phyloP scores from a whole-genome alignment of 2,113 vertebrate species.

The Boulengeromyrus knoepffleri region DNA sequence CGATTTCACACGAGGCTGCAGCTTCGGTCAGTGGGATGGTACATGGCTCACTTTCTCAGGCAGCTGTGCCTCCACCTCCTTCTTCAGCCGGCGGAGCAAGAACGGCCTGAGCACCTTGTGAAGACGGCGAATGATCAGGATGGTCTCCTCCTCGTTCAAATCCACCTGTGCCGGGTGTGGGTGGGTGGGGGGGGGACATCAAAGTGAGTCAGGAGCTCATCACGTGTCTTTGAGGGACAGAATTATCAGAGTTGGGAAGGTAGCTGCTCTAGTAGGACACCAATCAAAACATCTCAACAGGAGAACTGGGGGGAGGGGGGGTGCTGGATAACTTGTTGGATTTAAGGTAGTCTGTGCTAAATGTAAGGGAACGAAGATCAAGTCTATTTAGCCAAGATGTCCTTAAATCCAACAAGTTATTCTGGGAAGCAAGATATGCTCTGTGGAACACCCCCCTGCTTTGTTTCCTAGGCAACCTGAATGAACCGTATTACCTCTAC shows the following conservation, averaged over 20 bases:
- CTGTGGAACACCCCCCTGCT: neutral
- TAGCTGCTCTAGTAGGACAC: neutral
- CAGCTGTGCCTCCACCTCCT: constrained; percentile 91
- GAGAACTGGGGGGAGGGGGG: neutral
- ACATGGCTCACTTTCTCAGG: constrained; percentile 79
- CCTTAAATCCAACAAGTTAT: neutral
- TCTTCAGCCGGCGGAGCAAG: constrained; percentile 88
- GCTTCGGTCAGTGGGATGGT: neutral
- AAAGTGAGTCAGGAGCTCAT: neutral
- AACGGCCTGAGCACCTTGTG: constrained; percentile 95
- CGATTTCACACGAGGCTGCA: neutral
- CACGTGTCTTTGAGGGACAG: neutral
- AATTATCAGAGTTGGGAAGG: neutral
- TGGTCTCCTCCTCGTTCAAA: constrained; percentile 93
- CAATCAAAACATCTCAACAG: neutral
- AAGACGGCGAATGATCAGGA: constrained; percentile 89
- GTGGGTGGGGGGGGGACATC: neutral
- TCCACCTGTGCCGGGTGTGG: constrained; percentile 69
- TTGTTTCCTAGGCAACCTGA: neutral
- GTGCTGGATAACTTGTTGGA: neutral
- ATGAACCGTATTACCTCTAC: neutral
- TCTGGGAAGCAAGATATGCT: neutral
- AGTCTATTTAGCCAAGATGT: neutral
- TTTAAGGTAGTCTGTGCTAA: neutral
- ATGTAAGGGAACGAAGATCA: neutral